These are phyloP conservation scores for Pelecanus crispus DNA, from an alignment of 2,113 vertebrate genomes.

Conservation along the genomic window DNA sequence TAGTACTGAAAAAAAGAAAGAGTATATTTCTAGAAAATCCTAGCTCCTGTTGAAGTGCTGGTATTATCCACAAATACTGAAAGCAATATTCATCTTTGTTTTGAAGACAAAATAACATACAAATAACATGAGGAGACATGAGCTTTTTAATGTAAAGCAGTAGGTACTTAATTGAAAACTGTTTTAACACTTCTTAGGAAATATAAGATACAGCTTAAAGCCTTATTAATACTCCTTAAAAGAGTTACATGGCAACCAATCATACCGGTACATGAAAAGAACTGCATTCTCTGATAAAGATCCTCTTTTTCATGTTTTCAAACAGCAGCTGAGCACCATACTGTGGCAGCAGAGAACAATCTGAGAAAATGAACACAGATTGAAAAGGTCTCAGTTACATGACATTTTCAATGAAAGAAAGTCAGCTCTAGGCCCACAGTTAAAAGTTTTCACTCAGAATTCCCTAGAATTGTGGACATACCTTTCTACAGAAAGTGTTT, in stretches of 20 bases:
- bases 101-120: background rate
- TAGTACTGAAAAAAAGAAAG: background rate
- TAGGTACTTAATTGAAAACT: slow-evolving; percentile 13
- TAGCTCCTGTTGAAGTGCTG: background rate
- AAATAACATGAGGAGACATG: background rate
- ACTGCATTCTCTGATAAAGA: slow-evolving; percentile 7
- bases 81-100: slow-evolving; percentile 11
- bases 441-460: background rate
- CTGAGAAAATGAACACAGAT: slow-evolving; percentile 38
- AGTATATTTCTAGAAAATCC: background rate
- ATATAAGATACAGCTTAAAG: background rate
- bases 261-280: slow-evolving; percentile 11
- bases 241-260: slow-evolving; percentile 7
- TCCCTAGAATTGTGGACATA: background rate
- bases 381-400: slow-evolving; percentile 45
- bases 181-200: background rate
- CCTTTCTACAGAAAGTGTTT: background rate
- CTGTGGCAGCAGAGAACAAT: slow-evolving; percentile 64
- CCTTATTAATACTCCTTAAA: background rate
- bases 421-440: background rate
- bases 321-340: slow-evolving; percentile 58
- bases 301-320: slow-evolving; percentile 48
- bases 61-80: background rate
- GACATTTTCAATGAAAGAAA: slow-evolving; percentile 14
- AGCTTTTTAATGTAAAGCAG: background rate